Base-by-base conservation (phyloP, 2,797 vertebrate species). In the Premnoplex brunnescens region DNA sequence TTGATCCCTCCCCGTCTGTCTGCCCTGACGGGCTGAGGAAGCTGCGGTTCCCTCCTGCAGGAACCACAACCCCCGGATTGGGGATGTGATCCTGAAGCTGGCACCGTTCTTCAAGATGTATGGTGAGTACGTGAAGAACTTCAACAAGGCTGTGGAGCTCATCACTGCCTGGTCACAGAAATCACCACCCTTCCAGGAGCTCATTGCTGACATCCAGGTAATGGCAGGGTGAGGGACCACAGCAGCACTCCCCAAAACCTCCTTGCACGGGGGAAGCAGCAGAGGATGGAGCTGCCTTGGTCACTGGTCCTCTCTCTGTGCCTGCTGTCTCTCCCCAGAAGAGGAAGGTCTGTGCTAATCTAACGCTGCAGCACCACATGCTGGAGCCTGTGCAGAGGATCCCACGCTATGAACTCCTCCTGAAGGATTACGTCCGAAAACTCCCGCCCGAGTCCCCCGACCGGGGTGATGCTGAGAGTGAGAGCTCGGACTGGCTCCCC, bases 71-170 rank as follows among this genome's bases (percentile, higher is more conserved):
- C 98, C 99, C 0, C 98, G 98, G 51, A 98, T 99, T 6, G 99
- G 99, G 6, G 98, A 98, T 2, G 98, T 99, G 62, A 97, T 99
- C 89, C 98, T 98, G 83, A 98, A 99, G 24, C 98, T 99, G 6
- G 98, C 98, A 0, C 99, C 99, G 0, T 99, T 99, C 97, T 98
- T 99, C 84, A 98, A 98, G 97, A 99, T 99, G 99, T 99, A 99
- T 0, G 98, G 99, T 0, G 98, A 99, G 74, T 99, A 99, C 0
- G 95, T 99, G 46, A 98, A 97, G 76, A 99, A 99, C 97, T 99
- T 99, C 0, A 98, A 99, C 80, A 98, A 98, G 37, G 99, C 99
- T 0, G 97, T 98, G 72, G 98, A 98, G 95, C 98, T 99, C 95
- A 91, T 99, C 91, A 98, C 98, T 48, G 83, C 95, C 62, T 99